These are phyloP conservation scores for Netelia inedita DNA, from an alignment of 2,888 invertebrate species.

Conservation along the genomic window DNA sequence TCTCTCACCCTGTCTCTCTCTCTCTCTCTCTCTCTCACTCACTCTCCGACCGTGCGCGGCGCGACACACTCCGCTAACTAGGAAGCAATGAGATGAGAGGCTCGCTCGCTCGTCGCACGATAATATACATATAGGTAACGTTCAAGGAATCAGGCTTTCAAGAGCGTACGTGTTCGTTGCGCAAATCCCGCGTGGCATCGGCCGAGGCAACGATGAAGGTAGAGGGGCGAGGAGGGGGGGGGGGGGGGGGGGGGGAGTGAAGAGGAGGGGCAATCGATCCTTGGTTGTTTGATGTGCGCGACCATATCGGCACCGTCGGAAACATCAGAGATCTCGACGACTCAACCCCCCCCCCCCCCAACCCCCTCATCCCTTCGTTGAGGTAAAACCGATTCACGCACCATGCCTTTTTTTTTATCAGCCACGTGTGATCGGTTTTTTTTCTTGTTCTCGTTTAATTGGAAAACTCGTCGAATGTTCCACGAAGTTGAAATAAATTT, in stretches of 20 bases:
- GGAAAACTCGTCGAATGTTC: too few relatives aligned
- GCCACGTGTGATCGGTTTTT: too few relatives aligned
- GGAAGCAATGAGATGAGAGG: conserved; percentile 20
- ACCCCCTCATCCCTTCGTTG: background rate
- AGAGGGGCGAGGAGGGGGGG: background rate
- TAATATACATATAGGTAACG: conserved; percentile 6
- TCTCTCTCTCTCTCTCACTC: background rate
- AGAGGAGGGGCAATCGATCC: background rate
- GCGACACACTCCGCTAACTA: conserved; percentile 28
- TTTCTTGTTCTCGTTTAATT: too few relatives aligned
- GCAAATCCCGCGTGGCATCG: conserved; percentile 23
- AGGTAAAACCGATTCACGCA: background rate
- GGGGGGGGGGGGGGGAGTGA: background rate
- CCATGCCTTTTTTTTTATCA: background rate
- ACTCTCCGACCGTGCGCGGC: background rate
- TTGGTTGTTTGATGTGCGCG: conserved; percentile 2
- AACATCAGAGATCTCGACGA: background rate
- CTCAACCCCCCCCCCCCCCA: too few relatives aligned
- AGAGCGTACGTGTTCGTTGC: conserved; percentile 32
- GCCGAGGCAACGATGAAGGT: background rate
- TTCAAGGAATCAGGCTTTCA: conserved; percentile 31
- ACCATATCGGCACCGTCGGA: conserved; percentile 6
- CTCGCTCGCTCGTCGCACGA: background rate
- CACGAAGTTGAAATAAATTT: too few relatives aligned
- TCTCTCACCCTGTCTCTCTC: background rate